phyloP scores from a whole-genome alignment of 2,797 vertebrate genomes.

The Ciconia nigra region DNA sequence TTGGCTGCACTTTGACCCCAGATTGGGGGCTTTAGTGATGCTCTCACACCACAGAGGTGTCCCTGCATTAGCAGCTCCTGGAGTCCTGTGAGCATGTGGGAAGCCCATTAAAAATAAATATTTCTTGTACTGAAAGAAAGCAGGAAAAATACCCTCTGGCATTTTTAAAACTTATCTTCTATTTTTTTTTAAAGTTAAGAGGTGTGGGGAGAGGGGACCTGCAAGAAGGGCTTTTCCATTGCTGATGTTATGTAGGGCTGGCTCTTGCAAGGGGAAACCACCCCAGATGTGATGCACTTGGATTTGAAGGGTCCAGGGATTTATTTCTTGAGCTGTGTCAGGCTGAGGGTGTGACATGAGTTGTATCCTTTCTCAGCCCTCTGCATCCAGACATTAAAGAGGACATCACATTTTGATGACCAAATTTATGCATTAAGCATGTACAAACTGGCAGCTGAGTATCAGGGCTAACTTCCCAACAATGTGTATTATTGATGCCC shows the following conservation, averaged over 20 bases:
- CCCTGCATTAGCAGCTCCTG: neutral
- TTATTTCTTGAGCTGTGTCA: neutral
- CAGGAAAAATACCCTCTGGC: neutral
- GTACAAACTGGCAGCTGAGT: neutral
- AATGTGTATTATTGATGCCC: neutral
- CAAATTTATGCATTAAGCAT: neutral
- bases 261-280: neutral
- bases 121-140: neutral
- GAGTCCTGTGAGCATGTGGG: fast-evolving
- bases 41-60: fast-evolving
- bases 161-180: neutral
- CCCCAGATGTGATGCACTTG: neutral
- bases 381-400: too few relatives aligned
- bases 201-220: neutral
- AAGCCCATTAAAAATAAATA: neutral
- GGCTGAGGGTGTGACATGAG: neutral
- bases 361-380: neutral
- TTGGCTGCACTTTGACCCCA: neutral
- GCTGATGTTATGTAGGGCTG: fast-evolving
- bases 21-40: fast-evolving
- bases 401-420: neutral
- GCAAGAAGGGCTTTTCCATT: neutral
- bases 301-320: fast-evolving
- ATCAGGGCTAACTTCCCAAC: neutral
- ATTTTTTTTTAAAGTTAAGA: neutral